Evolutionary conservation across 2,797 vertebrate species (phyloP), one percentile per base, ranked within the genome.

Genomic region (Leptoclinus maculatus): DNA sequence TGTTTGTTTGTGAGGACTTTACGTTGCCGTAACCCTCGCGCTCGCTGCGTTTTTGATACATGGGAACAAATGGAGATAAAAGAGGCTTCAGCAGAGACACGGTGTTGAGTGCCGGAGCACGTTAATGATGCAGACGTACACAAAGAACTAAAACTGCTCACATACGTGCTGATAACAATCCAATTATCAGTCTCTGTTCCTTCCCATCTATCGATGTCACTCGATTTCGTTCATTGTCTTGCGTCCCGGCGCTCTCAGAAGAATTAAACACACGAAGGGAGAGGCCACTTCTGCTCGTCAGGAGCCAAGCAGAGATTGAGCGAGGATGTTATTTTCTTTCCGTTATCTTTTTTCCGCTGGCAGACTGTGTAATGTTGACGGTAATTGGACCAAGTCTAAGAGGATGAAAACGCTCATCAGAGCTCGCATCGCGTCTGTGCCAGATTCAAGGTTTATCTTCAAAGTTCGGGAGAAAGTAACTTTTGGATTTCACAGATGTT

Each of bases 331-430:
- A 80, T 88, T 90, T 87, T 86, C 66, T 82, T 83, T 87, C 68
- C 7, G 64, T 90, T 89, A 88, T 93, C 88, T 82, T 83, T 82
- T 54, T 25, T 5, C 9, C 76, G 76, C 85, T 89, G 87, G 84
- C 90, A 91, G 87, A 83, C 79, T 89, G 88, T 78, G 79, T 86
- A 85, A 90, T 79, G 88, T 69, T 82, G 86, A 88, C 80, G 86
- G 76, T 90, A 92, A 93, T 91, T 93, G 85, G 76, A 89, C 84
- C 53, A 79, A 86, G 83, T 84, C 85, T 91, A 92, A 92, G 87
- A 89, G 86, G 92, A 93, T 93, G 78, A 89, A 86, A 83, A 85
- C 78, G 77, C 76, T 83, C 79, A 88, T 90, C 79, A 83, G 82
- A 69, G 75, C 62, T 80, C 66, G 83, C 72, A 77, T 85, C 43